Evolutionary conservation across 2,113 vertebrate genomes (phyloP), one percentile per base, ranked within the genome.

Genomic region (Eulemur macaco): DNA sequence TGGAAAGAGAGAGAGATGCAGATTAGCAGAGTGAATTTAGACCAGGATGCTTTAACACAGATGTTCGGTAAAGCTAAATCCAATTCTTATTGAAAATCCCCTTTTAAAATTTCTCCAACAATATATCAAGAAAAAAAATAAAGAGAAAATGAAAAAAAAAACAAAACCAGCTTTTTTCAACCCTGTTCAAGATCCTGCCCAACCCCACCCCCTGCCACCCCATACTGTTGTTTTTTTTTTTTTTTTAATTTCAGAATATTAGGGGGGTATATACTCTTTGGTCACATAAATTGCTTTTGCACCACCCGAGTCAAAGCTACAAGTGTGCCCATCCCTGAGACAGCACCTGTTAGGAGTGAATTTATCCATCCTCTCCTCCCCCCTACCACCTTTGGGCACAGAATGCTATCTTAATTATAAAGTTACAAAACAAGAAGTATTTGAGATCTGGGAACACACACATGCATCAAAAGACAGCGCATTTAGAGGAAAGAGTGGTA

Each of bases 161-260:
- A 56, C 6, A 21, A 56, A 56, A 56, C 77, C 8, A 9, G 58
- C 17, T 60, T 8, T 27, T 15, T 86, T 11, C 45, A 83, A 39
- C 6, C 54, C 31, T 89, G 15, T 69, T 76, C 10, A n/a, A 21
- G 21, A 56, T 76, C 27, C 3, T 42, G 1, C 9, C 31, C 6
- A 11, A 3, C 2, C 15, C 11, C 6, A 6, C 4, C 20, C 0
- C 9, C 37, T 13, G 4, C 6, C 4, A 63, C 11, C 8, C 0
- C 1, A 39, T 83, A 50, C 25, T 31, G 3, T 50, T 52, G 15
- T 15, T 18, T 52, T 11, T 50, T 42, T 42, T 42, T 52, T 15
- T 54, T 54, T 54, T 54, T 54, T 5, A 15, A 54, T 54, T 54
- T 54, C 52, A 54, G 17, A 54, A 54, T 54, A 54, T 54, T 54